A percentile compares a stretch with the other conserved stretches of the same genome.
Evolutionary conservation across 2,113 vertebrate species (phyloP).

Genomic region (Gopherus evgoodei): DNA sequence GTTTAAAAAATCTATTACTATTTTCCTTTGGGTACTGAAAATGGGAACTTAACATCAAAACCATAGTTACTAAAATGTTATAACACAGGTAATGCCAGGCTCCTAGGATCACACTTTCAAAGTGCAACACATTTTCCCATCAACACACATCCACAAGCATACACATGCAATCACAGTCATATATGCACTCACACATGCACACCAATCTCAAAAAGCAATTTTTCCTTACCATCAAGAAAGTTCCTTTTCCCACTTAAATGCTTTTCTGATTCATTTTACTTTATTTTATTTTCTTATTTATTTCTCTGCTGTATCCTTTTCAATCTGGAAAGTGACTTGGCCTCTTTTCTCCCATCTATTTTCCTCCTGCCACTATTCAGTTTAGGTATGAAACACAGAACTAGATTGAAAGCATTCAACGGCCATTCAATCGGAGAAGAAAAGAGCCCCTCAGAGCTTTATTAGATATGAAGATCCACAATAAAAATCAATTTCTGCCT

Average conservation of each 20-base stretch:
- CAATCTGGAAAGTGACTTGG: constrained; percentile 89
- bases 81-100: background rate
- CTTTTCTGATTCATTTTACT: constrained; percentile 84
- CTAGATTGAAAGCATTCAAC: constrained; percentile 99
- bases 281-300: constrained; percentile 90
- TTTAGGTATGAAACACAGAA: constrained; percentile 99
- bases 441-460: constrained; percentile 99
- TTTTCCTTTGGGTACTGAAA: background rate
- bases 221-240: constrained; percentile 71
- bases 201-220: constrained; percentile 69
- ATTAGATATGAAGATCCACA: constrained; percentile 99
- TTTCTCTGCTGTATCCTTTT: constrained; percentile 94
- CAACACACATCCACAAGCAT: background rate
- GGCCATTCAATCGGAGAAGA: constrained; percentile 99
- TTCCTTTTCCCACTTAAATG: constrained; percentile 83
- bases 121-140: constrained; percentile 15
- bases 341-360: constrained; percentile 90
- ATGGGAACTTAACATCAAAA: background rate
- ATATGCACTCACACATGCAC: rapidly evolving
- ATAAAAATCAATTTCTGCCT: constrained; percentile 99
- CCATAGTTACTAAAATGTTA: background rate
- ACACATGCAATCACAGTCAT: background rate
- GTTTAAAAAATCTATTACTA: background rate
- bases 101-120: background rate
- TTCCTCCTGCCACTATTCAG: constrained; percentile 90